These are phyloP conservation scores for Manis javanica DNA, from an alignment of 2,797 vertebrate species.

Conservation along the genomic window DNA sequence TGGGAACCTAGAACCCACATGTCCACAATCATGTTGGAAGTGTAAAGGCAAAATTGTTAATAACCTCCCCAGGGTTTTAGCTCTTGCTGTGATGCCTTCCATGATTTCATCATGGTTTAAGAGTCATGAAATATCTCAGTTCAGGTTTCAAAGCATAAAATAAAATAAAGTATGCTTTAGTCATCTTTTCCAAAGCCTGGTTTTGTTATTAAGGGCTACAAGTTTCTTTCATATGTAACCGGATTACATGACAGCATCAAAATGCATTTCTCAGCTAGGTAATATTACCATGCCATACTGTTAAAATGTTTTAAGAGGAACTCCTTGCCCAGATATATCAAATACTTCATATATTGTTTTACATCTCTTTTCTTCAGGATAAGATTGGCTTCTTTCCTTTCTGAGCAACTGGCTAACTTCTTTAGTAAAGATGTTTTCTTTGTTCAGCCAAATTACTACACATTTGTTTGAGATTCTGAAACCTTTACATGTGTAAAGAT, in stretches of 20 bases:
- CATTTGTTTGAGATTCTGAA: background rate
- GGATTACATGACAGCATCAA: constrained; percentile 9
- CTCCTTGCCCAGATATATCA: background rate
- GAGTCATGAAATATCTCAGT: constrained; percentile 54
- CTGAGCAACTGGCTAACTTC: background rate
- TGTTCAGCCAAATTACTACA: background rate
- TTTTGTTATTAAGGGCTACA: constrained; percentile 47
- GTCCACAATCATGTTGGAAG: constrained; percentile 34
- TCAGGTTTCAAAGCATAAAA: constrained; percentile 58
- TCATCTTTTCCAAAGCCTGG: constrained; percentile 33
- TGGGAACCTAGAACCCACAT: constrained; percentile 20
- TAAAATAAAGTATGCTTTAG: constrained; percentile 43
- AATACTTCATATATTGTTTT: background rate
- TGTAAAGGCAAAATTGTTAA: constrained; percentile 67
- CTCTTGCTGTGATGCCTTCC: constrained; percentile 34
- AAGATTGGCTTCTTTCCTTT: background rate
- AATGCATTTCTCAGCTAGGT: constrained; percentile 19
- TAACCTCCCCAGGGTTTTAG: constrained; percentile 45
- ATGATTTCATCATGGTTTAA: constrained; percentile 62
- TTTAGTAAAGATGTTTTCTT: background rate
- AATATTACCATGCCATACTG: background rate
- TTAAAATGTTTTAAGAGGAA: constrained; percentile 23
- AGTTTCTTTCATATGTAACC: constrained; percentile 24
- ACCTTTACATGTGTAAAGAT: background rate
- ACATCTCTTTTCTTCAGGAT: background rate